Conservation (phyloP, 2,888 invertebrate species). For the Drosophila nigritarsus region DNA sequence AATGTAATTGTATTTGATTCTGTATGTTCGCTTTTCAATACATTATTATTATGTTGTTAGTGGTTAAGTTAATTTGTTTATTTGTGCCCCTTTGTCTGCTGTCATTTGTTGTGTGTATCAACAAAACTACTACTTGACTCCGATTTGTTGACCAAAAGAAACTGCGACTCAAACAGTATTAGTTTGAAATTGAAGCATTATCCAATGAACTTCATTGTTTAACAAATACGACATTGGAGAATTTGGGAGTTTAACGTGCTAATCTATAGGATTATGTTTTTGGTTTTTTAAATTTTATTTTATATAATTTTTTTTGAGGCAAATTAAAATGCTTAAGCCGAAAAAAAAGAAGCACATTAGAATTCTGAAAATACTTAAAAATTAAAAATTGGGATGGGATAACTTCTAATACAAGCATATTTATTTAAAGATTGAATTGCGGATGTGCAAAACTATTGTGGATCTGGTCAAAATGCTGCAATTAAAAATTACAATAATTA, state of each 20-base stretch:
- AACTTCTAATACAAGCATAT: background rate
- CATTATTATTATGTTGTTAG: conserved; percentile 45
- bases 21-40: conserved; percentile 69
- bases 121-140: conserved; percentile 59
- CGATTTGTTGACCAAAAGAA: conserved; percentile 32
- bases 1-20: conserved; percentile 71
- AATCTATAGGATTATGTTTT: too few species aligned
- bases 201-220: conserved; percentile 3
- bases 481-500: background rate
- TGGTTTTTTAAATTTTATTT: too few species aligned
- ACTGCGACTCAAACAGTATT: conserved; percentile 25
- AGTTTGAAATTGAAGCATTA: conserved; percentile 18
- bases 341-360: too few species aligned
- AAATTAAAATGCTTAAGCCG: too few species aligned
- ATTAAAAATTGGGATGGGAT: background rate
- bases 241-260: background rate
- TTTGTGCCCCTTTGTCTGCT: conserved; percentile 76
- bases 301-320: too few species aligned
- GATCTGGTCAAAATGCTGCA: background rate
- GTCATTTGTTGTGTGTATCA: conserved; percentile 62
- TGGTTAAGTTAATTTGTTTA: conserved; percentile 36
- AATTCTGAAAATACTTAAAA: background rate
- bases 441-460: background rate
- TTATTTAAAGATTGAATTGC: background rate
- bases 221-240: conserved; percentile 13